phyloP scores from a whole-genome alignment of 2,113 vertebrate genomes.

The Sinocyclocheilus grahami region DNA sequence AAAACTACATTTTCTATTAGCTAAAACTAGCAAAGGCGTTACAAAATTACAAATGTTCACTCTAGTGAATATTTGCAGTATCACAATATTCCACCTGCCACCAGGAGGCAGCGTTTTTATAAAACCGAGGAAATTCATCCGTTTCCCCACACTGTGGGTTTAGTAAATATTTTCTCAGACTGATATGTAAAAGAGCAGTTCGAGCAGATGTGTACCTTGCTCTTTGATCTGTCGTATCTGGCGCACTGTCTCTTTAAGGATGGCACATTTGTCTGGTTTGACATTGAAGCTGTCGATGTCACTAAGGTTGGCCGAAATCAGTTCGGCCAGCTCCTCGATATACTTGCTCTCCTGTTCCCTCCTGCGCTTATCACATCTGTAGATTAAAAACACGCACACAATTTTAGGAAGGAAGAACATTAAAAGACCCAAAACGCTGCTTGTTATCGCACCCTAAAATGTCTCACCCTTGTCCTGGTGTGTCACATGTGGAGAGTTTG shows the following conservation, averaged over 20 bases:
- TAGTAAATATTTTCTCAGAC: constrained; percentile 8
- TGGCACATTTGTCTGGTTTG: constrained; percentile 98
- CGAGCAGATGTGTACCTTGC: constrained; percentile 83
- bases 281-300: constrained; percentile 99
- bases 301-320: constrained; percentile 98
- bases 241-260: constrained; percentile 97
- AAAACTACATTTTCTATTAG: neutral
- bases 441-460: neutral
- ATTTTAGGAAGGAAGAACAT: neutral
- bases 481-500: constrained; percentile 90
- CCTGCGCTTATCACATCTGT: constrained; percentile 93
- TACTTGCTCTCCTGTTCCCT: constrained; percentile 99
- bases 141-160: neutral
- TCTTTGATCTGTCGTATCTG: constrained; percentile 99
- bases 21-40: neutral
- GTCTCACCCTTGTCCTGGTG: constrained; percentile 84
- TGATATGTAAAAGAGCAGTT: constrained; percentile 13
- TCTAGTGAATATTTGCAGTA: neutral
- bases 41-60: neutral
- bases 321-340: constrained; percentile 95
- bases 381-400: constrained; percentile 11
- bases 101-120: constrained; percentile 70
- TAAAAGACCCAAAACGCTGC: neutral
- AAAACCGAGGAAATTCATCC: neutral
- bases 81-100: constrained; percentile 48